These are phyloP conservation scores for Heliconius erato DNA, from an alignment of 2,888 invertebrate genomes.

Conservation along the genomic window DNA sequence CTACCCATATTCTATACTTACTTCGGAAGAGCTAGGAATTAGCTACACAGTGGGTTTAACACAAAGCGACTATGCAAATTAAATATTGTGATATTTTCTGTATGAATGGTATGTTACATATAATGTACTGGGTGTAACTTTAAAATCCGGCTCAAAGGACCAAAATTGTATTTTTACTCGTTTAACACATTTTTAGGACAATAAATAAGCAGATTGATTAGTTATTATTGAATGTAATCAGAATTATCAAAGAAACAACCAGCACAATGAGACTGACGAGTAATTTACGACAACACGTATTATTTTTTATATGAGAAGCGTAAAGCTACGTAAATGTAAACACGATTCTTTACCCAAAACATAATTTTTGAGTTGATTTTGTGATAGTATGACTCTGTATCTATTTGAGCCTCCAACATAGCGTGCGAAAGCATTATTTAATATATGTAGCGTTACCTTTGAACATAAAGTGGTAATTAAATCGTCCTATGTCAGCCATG, in stretches of 20 bases:
- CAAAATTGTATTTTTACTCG: background rate
- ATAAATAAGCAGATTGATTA: background rate
- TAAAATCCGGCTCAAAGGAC: background rate
- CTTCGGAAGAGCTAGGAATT: background rate
- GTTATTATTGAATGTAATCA: background rate
- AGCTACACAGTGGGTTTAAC: background rate
- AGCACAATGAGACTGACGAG: background rate
- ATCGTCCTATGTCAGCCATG: slow-evolving; percentile 89
- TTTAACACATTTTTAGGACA: background rate
- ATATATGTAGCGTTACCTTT: slow-evolving; percentile 87
- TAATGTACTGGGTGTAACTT: slow-evolving; percentile 18
- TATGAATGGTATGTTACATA: background rate
- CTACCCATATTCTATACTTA: slow-evolving; percentile 4
- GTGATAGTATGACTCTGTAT: slow-evolving; percentile 24
- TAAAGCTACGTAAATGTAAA: slow-evolving; percentile 35
- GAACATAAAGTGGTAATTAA: slow-evolving; percentile 91
- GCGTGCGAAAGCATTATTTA: slow-evolving; percentile 67
- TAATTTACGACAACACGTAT: background rate
- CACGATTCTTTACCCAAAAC: slow-evolving; percentile 27
- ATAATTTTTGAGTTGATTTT: slow-evolving; percentile 1
- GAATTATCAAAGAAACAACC: slow-evolving; percentile 6
- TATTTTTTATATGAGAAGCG: slow-evolving; percentile 30
- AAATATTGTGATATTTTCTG: slow-evolving; percentile 2
- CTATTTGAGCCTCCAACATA: slow-evolving; percentile 40
- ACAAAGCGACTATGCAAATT: slow-evolving; percentile 25